A percentile compares a stretch with the other conserved stretches of the same genome.
Evolutionary conservation across 2,797 vertebrate genomes (phyloP).

Genomic region (Cryptoprocta ferox): DNA sequence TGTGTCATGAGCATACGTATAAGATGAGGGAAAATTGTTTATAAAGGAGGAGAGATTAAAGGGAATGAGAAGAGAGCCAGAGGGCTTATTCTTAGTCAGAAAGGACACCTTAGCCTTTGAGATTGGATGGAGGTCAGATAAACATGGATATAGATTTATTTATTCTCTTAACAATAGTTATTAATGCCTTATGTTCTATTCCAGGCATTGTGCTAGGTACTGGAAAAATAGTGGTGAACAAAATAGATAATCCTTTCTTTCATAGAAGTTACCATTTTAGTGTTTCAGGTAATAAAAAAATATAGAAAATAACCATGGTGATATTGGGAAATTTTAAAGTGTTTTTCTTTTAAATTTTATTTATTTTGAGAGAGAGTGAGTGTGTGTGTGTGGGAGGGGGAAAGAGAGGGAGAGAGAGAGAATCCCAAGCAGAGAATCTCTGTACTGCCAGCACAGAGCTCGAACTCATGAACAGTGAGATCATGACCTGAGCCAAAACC

Average conservation of each 20-base stretch:
- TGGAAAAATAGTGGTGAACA: constrained; percentile 35
- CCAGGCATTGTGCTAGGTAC: neutral
- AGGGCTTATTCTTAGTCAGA: neutral
- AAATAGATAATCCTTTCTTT: neutral
- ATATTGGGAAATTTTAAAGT: constrained; percentile 3
- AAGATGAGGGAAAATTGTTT: neutral
- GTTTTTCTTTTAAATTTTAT: neutral
- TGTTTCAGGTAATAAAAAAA: neutral
- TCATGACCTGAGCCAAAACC: too few relatives aligned
- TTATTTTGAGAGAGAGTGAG: too few relatives aligned
- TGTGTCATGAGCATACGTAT: neutral
- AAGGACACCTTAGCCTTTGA: neutral
- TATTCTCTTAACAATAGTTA: constrained; percentile 3
- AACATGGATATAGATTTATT: neutral
- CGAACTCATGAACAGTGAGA: too few relatives aligned
- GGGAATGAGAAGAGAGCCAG: constrained; percentile 21
- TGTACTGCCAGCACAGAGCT: too few relatives aligned
- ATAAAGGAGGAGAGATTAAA: neutral
- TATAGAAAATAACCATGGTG: neutral
- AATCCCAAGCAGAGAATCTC: too few relatives aligned
- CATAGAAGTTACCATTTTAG: constrained; percentile 9
- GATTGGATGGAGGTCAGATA: neutral
- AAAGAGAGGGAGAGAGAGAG: too few relatives aligned
- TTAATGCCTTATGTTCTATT: constrained; percentile 10
- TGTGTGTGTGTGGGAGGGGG: too few relatives aligned